phyloP scores from a whole-genome alignment of 2,113 vertebrate species.

The Crotophaga sulcirostris region DNA sequence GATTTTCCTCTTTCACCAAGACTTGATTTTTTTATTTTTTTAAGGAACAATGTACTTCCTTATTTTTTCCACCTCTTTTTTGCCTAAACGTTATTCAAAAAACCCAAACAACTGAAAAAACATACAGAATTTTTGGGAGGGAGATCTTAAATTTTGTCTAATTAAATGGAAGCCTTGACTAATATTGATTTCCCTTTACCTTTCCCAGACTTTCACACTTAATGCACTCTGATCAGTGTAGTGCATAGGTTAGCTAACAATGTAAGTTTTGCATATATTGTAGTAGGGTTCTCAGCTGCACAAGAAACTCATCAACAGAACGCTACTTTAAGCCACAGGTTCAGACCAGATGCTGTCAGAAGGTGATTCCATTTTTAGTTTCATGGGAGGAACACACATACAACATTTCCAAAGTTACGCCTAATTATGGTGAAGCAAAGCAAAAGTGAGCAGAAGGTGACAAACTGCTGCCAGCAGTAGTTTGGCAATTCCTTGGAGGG shows the following conservation, averaged over 20 bases:
- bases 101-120: background rate
- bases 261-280: background rate
- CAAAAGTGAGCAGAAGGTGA: background rate
- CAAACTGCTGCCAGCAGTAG: background rate
- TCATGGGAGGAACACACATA: background rate
- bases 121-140: background rate
- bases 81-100: background rate
- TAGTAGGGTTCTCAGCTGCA: background rate
- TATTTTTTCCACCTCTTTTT: background rate
- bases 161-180: background rate
- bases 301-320: background rate
- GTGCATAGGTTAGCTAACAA: background rate
- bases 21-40: background rate
- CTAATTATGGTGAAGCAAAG: background rate
- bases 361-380: background rate
- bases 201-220: background rate
- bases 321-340: background rate
- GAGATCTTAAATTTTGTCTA: background rate
- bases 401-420: background rate
- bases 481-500: background rate
- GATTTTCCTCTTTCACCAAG: background rate
- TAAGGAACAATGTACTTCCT: background rate
- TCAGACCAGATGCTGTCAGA: background rate
- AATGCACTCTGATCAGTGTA: background rate
- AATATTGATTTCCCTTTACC: background rate